A percentile compares a stretch with the other conserved stretches of the same genome.
These are phyloP conservation scores for Numenius arquata DNA, from an alignment of 2,113 vertebrate genomes.

Conservation along the genomic window DNA sequence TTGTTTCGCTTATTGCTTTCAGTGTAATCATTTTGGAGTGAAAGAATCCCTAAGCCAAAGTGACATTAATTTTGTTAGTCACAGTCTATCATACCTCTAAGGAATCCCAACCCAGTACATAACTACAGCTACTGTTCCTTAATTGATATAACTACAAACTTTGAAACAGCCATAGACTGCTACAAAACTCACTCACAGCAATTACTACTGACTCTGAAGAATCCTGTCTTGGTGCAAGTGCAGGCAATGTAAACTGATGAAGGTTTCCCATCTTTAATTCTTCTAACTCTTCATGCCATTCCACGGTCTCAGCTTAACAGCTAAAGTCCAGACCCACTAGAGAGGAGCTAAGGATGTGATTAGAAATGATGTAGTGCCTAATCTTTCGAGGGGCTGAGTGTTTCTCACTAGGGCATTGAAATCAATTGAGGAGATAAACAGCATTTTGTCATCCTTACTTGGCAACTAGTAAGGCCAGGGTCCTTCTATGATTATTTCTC, in stretches of 20 bases:
- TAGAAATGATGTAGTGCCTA: background rate
- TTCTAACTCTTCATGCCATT: background rate
- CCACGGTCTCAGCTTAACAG: background rate
- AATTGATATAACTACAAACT: background rate
- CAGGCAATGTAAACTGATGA: background rate
- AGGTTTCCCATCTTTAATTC: background rate
- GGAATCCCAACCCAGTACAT: background rate
- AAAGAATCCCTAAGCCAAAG: background rate
- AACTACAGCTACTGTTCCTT: background rate
- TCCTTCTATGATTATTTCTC: background rate
- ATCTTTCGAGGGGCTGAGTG: background rate
- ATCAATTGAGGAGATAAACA: background rate
- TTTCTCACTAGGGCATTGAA: background rate
- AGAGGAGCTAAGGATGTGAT: background rate
- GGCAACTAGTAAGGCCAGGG: background rate
- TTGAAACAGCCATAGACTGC: background rate
- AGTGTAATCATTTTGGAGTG: background rate
- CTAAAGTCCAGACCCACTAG: background rate
- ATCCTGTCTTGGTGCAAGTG: background rate
- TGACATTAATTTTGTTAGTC: background rate
- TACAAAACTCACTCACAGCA: background rate
- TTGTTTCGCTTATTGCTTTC: background rate
- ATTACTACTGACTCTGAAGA: background rate
- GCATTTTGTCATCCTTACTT: background rate
- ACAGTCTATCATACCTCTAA: background rate